These are phyloP conservation scores for Nothocercus nigrocapillus DNA, from an alignment of 2,113 vertebrate genomes.

Conservation along the genomic window DNA sequence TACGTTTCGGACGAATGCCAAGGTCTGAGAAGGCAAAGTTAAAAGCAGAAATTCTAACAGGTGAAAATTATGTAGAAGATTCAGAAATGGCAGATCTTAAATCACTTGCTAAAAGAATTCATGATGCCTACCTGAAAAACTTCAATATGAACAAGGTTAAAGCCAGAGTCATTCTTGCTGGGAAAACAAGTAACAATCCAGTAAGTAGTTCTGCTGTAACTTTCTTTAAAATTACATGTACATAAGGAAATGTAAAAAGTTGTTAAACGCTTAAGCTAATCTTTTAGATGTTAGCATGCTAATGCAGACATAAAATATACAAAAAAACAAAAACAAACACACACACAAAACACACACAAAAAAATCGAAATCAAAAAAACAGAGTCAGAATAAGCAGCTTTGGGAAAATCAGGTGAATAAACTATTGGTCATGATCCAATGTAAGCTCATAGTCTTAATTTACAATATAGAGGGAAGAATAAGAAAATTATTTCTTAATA, in stretches of 20 bases:
- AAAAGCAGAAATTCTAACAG: slow-evolving; percentile 93
- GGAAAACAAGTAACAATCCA: slow-evolving; percentile 90
- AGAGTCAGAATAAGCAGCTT: not conserved
- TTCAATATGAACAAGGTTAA: slow-evolving; percentile 99
- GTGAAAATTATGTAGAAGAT: slow-evolving; percentile 84
- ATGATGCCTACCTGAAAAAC: slow-evolving; percentile 97
- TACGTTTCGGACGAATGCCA: slow-evolving; percentile 97
- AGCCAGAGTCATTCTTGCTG: slow-evolving; percentile 92
- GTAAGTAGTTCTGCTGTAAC: slow-evolving; percentile 79
- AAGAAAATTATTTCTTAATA: not conserved
- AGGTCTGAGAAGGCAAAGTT: slow-evolving; percentile 96
- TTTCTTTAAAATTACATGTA: not conserved
- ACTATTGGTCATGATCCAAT: not conserved
- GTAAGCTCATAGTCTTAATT: not conserved
- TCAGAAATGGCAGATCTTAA: slow-evolving; percentile 90
- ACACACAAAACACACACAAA: too few species aligned
- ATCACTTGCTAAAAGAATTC: slow-evolving; percentile 91
- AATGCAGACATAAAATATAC: not conserved
- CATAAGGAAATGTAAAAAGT: not conserved
- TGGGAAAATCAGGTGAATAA: not conserved
- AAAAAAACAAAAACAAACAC: not conserved
- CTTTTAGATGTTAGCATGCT: not conserved
- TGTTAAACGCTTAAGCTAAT: not conserved
- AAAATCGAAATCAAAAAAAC: not conserved
- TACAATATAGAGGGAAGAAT: not conserved